phyloP scores from a whole-genome alignment of 2,113 vertebrate genomes.

The Ivindomyrus marchei region DNA sequence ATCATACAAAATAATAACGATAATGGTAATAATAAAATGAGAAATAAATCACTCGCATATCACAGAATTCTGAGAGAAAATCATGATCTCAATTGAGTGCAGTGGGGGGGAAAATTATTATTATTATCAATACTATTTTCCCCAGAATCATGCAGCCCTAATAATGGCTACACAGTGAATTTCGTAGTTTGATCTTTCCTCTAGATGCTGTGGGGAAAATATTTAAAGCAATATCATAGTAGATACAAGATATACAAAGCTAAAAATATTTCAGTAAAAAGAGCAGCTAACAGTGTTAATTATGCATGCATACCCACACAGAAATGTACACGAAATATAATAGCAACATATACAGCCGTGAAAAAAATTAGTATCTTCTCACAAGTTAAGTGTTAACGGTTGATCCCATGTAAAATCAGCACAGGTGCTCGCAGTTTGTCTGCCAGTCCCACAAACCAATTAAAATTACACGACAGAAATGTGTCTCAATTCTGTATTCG shows the following conservation, averaged over 20 bases:
- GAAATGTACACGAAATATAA: background rate
- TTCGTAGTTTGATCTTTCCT: background rate
- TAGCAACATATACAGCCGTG: background rate
- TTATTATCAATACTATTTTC: background rate
- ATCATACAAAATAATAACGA: background rate
- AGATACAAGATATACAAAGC: background rate
- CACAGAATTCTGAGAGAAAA: too few relatives aligned
- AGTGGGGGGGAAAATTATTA: too few relatives aligned
- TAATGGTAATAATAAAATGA: too few relatives aligned
- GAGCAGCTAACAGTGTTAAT: background rate
- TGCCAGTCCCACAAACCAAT: background rate
- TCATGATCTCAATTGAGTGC: background rate
- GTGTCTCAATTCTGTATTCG: background rate
- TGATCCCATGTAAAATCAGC: slow-evolving; percentile 23
- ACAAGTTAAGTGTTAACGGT: slow-evolving; percentile 24
- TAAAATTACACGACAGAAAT: background rate
- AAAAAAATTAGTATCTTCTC: background rate
- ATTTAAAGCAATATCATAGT: background rate
- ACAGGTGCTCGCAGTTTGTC: background rate
- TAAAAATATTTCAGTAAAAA: background rate
- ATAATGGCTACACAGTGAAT: background rate
- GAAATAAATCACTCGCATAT: background rate
- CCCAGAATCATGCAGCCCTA: background rate
- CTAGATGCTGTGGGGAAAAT: background rate
- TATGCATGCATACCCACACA: background rate